phyloP scores from a whole-genome alignment of 2,797 vertebrate genomes.

The Liasis olivaceus region DNA sequence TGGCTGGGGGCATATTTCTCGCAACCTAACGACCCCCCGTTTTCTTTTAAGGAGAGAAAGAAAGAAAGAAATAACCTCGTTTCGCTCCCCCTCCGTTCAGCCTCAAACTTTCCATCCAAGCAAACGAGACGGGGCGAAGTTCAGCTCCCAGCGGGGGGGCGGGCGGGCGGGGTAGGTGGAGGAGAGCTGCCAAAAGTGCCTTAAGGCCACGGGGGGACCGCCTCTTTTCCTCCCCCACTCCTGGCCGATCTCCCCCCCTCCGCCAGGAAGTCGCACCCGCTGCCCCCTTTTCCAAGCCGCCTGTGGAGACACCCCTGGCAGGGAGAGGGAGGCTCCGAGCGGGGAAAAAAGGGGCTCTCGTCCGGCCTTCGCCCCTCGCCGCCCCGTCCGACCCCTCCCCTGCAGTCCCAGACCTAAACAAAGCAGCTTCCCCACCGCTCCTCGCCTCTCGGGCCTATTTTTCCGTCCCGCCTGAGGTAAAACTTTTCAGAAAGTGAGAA shows the following conservation, averaged over 20 bases:
- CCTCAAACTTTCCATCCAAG: neutral
- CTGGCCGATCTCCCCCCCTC: conserved; percentile 17
- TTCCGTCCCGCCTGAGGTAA: neutral
- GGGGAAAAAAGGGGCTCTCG: neutral
- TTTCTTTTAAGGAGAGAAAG: neutral
- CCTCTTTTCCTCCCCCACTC: neutral
- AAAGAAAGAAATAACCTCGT: neutral
- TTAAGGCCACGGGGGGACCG: no score
- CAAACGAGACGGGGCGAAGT: no score
- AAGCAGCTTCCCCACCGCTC: neutral
- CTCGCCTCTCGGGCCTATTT: neutral
- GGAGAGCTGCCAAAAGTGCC: neutral
- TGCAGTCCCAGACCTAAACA: neutral
- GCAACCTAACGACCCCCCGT: neutral
- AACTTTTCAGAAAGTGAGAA: neutral
- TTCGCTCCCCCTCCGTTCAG: neutral
- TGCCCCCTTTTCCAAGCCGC: neutral
- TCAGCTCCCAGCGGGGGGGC: neutral
- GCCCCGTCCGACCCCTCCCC: neutral
- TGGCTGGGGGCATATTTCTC: neutral
- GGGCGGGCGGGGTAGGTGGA: no score
- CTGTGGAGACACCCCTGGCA: no score
- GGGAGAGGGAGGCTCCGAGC: neutral
- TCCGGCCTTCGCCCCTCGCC: neutral
- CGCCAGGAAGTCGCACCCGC: neutral